Conservation (phyloP, 2,888 invertebrate genomes). For the Digitonthophagus gazella region DNA sequence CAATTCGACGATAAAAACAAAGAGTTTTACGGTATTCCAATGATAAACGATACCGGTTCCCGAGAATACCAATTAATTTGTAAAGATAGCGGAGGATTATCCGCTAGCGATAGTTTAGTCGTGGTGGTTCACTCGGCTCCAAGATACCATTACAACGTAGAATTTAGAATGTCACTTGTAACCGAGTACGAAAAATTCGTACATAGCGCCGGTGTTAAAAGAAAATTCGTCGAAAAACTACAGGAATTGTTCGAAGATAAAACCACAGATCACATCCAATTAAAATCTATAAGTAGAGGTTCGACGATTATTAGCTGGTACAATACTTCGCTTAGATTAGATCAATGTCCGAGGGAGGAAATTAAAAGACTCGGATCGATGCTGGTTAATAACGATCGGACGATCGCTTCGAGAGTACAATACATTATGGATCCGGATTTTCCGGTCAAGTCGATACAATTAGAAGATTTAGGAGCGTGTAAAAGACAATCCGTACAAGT, state of each 20-base stretch:
- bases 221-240: constrained; percentile 79
- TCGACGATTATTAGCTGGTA: constrained; percentile 66
- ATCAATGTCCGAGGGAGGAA: constrained; percentile 74
- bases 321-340: constrained; percentile 74
- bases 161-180: constrained; percentile 78
- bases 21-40: constrained; percentile 85
- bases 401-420: constrained; percentile 59
- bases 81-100: constrained; percentile 70
- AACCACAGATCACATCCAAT: constrained; percentile 69
- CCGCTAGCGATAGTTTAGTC: constrained; percentile 75
- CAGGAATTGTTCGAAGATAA: constrained; percentile 70
- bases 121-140: constrained; percentile 70
- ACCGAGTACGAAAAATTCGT: constrained; percentile 67
- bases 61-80: constrained; percentile 77
- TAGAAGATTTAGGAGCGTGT: constrained; percentile 63
- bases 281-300: constrained; percentile 62
- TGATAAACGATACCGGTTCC: constrained; percentile 67
- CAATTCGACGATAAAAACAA: constrained; percentile 86
- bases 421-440: constrained; percentile 70
- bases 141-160: constrained; percentile 66
- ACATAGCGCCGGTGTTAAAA: constrained; percentile 69
- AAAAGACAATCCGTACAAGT: constrained; percentile 41
- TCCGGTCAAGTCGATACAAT: constrained; percentile 63
- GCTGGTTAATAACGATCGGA: constrained; percentile 64
- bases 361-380: constrained; percentile 70